phyloP scores from a whole-genome alignment of 2,113 vertebrate species.

The Platanista minor region DNA sequence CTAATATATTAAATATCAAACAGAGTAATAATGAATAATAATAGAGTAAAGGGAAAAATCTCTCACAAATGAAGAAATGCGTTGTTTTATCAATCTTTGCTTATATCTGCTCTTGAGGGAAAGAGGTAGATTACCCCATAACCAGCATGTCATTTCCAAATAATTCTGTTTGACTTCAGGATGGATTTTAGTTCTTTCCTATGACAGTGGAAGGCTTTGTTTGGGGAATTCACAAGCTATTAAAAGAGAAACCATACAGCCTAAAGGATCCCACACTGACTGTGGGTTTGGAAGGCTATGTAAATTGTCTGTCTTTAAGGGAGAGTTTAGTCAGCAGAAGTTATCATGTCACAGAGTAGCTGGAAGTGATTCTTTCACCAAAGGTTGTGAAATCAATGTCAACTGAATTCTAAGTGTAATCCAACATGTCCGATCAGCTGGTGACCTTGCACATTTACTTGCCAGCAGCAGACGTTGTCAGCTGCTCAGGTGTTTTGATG shows the following conservation, averaged over 20 bases:
- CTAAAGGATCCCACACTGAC: not conserved
- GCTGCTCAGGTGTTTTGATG: not conserved
- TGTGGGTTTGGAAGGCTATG: not conserved
- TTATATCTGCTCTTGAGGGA: not conserved
- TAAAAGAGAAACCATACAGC: not conserved
- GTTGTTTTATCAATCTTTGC: not conserved
- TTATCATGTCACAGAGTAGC: not conserved
- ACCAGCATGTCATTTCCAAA: not conserved
- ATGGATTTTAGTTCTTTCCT: conserved; percentile 13
- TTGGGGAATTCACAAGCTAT: conserved; percentile 22
- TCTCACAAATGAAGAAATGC: not conserved
- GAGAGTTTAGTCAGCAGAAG: conserved; percentile 1
- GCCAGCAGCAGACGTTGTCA: not conserved
- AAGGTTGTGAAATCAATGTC: conserved; percentile 10
- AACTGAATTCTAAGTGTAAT: conserved; percentile 9
- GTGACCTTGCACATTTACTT: not conserved
- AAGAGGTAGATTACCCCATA: not conserved
- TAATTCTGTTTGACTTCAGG: conserved; percentile 1
- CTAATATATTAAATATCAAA: not conserved
- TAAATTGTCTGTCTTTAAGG: not conserved
- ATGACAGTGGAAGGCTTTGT: not conserved
- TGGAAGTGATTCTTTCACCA: not conserved
- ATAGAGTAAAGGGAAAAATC: not conserved
- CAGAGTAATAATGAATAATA: not conserved
- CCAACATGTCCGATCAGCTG: not conserved